Conservation (phyloP, 1,140 invertebrate genomes). For the Papilio polyxenes region DNA sequence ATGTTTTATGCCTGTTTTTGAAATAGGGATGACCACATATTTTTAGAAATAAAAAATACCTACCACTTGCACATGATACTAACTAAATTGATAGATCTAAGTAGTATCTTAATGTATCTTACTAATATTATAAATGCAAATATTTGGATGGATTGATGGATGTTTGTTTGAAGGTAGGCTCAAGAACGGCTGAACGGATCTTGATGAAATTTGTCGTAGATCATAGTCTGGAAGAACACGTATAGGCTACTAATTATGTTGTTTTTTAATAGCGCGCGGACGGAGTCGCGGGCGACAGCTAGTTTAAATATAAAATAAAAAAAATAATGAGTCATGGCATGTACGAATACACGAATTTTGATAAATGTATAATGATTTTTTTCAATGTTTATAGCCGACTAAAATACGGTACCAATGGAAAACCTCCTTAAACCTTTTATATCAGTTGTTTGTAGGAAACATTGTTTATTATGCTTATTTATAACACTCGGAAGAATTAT, state of each 20-base stretch:
- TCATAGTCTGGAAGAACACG: no score
- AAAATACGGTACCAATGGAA: slow-evolving; percentile 40
- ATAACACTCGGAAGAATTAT: slow-evolving; percentile 76
- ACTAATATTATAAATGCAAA: no score
- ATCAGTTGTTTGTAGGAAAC: slow-evolving; percentile 47
- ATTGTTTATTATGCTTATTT: slow-evolving; percentile 74
- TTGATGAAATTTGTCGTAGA: no score
- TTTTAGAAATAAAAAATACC: background rate
- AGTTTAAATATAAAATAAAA: background rate
- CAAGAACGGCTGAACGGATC: no score
- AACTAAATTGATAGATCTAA: background rate
- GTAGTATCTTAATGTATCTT: background rate
- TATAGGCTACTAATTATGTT: no score
- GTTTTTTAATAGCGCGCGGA: no score
- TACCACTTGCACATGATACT: background rate
- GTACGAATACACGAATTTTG: background rate
- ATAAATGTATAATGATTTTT: background rate
- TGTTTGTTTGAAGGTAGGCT: no score
- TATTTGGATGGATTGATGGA: no score
- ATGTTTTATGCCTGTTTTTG: background rate
- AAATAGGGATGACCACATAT: background rate
- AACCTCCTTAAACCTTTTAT: slow-evolving; percentile 47
- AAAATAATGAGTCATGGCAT: background rate
- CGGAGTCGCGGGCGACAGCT: no score
- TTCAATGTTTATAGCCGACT: slow-evolving; percentile 1